These are phyloP conservation scores for Laticauda colubrina DNA, from an alignment of 2,113 vertebrate species.

Conservation along the genomic window DNA sequence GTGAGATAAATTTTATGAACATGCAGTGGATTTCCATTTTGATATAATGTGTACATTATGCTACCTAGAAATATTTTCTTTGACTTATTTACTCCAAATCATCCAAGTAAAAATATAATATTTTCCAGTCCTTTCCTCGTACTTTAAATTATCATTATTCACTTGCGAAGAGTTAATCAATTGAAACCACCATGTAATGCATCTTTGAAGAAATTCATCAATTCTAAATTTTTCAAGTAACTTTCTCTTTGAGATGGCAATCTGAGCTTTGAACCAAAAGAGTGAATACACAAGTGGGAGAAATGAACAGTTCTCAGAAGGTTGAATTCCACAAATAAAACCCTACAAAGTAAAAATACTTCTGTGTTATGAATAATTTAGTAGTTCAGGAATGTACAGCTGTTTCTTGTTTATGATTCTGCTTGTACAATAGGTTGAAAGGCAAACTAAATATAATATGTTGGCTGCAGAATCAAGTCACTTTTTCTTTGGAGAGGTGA, in stretches of 20 bases:
- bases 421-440: not conserved
- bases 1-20: conserved; percentile 40
- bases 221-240: not conserved
- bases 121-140: not conserved
- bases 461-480: not conserved
- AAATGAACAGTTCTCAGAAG: not conserved
- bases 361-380: not conserved
- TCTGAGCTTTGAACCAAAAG: not conserved
- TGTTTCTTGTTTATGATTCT: not conserved
- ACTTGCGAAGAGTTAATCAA: not conserved
- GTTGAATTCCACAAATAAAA: not conserved
- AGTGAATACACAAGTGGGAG: not conserved
- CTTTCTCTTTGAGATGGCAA: not conserved
- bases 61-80: not conserved
- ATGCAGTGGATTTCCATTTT: not conserved
- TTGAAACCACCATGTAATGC: not conserved
- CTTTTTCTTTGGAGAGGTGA: not conserved
- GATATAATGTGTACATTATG: not conserved
- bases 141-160: not conserved
- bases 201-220: not conserved
- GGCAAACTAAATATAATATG: not conserved
- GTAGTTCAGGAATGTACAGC: not conserved
- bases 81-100: not conserved
- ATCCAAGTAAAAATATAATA: not conserved
- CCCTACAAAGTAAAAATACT: not conserved